These are phyloP conservation scores for Nemotelus nigrinus DNA, from an alignment of 2,888 invertebrate species.

Conservation along the genomic window DNA sequence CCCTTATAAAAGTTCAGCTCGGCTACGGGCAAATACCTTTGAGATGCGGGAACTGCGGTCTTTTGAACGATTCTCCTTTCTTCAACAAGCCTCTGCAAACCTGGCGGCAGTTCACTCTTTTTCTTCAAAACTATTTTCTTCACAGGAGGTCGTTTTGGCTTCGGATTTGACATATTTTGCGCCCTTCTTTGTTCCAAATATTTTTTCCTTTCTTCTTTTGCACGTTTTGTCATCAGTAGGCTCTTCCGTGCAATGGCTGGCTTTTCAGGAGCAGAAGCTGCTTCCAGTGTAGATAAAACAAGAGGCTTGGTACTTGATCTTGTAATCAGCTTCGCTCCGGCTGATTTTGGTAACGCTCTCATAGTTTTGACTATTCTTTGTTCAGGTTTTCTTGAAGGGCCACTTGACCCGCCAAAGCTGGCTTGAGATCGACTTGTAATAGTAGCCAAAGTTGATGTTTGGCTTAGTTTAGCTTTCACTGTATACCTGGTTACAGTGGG, in stretches of 20 bases:
- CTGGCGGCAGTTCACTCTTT: not conserved
- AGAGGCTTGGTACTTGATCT: not conserved
- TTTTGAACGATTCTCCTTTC: not conserved
- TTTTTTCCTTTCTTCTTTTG: not conserved
- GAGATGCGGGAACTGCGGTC: not conserved
- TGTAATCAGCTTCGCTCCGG: not conserved
- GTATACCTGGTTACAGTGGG: not conserved
- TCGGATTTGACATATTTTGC: not conserved
- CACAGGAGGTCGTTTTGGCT: constrained; percentile 1
- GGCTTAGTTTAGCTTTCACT: too few relatives aligned
- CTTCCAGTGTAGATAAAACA: not conserved
- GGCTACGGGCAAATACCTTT: not conserved
- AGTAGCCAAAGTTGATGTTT: too few relatives aligned
- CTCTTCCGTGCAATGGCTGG: not conserved
- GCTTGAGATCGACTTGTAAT: too few relatives aligned
- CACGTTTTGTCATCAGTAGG: not conserved
- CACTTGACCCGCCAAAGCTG: too few relatives aligned
- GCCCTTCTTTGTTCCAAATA: not conserved
- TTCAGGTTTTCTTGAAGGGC: too few relatives aligned
- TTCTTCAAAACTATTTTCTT: constrained; percentile 13
- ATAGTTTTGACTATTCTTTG: not conserved
- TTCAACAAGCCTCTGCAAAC: not conserved
- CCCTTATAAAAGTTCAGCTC: constrained; percentile 4
- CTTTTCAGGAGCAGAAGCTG: not conserved
- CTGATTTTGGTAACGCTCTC: not conserved